Percentiles rank a stretch among this genome's conserved stretches.
Evolutionary conservation across 2,113 vertebrate species (phyloP).

Genomic region (Alosa alosa): DNA sequence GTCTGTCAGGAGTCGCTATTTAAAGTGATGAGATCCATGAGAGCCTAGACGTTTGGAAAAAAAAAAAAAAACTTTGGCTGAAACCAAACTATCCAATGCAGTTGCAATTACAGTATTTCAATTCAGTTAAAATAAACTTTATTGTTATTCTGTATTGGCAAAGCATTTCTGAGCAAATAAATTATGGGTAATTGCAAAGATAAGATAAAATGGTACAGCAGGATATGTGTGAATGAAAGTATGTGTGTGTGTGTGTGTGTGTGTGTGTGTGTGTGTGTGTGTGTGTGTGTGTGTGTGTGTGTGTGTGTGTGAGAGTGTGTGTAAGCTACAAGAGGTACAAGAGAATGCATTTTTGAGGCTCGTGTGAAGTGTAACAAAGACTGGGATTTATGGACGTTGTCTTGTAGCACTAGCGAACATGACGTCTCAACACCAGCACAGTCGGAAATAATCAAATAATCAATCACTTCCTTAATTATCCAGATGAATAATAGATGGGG

Average conservation of each 20-base stretch:
- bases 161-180: not conserved
- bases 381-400: slow-evolving; percentile 6
- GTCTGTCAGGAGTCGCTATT: slow-evolving; percentile 64
- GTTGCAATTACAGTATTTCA: not conserved
- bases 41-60: not conserved
- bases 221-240: not conserved
- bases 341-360: not conserved
- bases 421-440: slow-evolving; percentile 52
- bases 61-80: not conserved
- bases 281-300: not conserved
- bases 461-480: slow-evolving; percentile 70
- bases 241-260: not conserved
- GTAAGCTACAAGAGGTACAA: too few species aligned
- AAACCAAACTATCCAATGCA: not conserved
- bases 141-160: not conserved
- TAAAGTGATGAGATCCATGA: slow-evolving; percentile 57
- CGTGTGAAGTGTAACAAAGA: slow-evolving; percentile 9
- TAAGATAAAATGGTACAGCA: too few species aligned
- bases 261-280: not conserved
- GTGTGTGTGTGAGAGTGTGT: not conserved
- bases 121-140: not conserved
- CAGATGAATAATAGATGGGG: slow-evolving; percentile 67
- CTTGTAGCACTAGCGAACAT: slow-evolving; percentile 32
- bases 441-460: slow-evolving; percentile 69
- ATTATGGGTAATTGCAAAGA: too few species aligned